Evolutionary conservation across 2,888 invertebrate genomes (phyloP), one percentile per base, ranked within the genome.

Genomic region (Coelogynopora nodosa): DNA sequence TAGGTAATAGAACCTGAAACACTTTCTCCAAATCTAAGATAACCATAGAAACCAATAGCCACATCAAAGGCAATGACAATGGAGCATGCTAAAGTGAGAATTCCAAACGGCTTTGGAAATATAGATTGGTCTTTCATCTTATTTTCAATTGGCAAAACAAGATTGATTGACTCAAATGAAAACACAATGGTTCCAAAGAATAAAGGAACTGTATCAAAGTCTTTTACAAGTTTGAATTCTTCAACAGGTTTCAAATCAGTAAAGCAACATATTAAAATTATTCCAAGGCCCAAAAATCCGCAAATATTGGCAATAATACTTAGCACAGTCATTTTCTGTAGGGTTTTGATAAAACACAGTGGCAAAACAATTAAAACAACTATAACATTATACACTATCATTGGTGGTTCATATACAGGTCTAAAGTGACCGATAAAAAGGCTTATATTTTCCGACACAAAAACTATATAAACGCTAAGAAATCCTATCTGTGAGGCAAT

Each of bases 11-110:
- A 28, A 0, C 87, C 84, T 23, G 28, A 29, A 5, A 88, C 85
- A 26, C 93, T 94, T 91, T 87, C 84, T 5, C 87, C 87, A 80
- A 87, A 87, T 18, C 67, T 67, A 23, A 87, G 30, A 91, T 90
- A 87, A 31, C 74, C 88, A 13, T 82, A 80, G 88, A 88, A 86
- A 86, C 87, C 87, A 84, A 87, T 84, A 83, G 86, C 49, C 84
- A 74, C 10, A 74, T 84, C 83, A 23, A 86, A 28, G 0, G 67
- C n/a, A 5, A 87, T 13, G 27, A 87, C 87, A 5, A 84, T n/a
- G 49, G 28, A 13, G 28, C 87, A 49, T 27, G 84, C 84, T 5
- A 84, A 13, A 31, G 81, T 83, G 29, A 87, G 31, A 26, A 87
- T 49, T 26, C 87, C 87, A 31, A 18, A 67, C 1, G 27, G 49